Evolutionary conservation across 2,888 invertebrate genomes (phyloP).

Genomic region (Tricholauxania praeusta): DNA sequence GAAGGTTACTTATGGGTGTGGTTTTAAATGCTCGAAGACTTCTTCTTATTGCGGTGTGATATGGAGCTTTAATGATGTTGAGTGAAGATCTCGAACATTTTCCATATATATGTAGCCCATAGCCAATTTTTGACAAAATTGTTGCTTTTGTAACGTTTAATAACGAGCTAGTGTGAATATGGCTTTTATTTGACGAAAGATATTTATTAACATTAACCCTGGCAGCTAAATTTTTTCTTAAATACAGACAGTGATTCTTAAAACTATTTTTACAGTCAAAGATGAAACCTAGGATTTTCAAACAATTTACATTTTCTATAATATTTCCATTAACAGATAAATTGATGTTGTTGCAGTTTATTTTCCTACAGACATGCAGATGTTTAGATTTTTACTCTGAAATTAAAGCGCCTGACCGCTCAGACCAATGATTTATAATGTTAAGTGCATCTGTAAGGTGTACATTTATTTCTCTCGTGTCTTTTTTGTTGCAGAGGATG

Average conservation of each 20-base stretch:
- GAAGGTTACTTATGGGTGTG: conserved; percentile 6
- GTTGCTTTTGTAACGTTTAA: conserved; percentile 24
- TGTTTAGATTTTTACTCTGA: too few relatives aligned
- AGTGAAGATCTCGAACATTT: too few relatives aligned
- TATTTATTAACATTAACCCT: conserved; percentile 30
- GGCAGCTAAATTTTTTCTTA: conserved; percentile 18
- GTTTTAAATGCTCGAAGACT: conserved; percentile 17
- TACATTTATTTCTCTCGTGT: neutral
- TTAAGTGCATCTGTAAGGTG: neutral
- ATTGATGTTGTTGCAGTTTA: neutral
- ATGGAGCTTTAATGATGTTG: conserved; percentile 23
- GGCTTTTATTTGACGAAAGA: conserved; percentile 23
- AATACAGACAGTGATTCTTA: conserved; percentile 17
- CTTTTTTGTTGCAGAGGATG: neutral
- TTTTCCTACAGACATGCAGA: too few relatives aligned
- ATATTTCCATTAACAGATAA: neutral
- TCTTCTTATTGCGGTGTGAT: conserved; percentile 21
- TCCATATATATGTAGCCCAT: conserved; percentile 23
- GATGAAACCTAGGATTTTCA: conserved; percentile 13
- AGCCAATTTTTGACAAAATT: conserved; percentile 26
- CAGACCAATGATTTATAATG: too few relatives aligned
- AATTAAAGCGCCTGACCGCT: too few relatives aligned
- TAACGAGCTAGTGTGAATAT: conserved; percentile 13
- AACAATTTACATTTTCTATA: neutral
- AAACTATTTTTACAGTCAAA: conserved; percentile 21